Evolutionary conservation across 1,140 invertebrate genomes (phyloP), one percentile per base, ranked within the genome.

Genomic region (Nasonia giraulti): DNA sequence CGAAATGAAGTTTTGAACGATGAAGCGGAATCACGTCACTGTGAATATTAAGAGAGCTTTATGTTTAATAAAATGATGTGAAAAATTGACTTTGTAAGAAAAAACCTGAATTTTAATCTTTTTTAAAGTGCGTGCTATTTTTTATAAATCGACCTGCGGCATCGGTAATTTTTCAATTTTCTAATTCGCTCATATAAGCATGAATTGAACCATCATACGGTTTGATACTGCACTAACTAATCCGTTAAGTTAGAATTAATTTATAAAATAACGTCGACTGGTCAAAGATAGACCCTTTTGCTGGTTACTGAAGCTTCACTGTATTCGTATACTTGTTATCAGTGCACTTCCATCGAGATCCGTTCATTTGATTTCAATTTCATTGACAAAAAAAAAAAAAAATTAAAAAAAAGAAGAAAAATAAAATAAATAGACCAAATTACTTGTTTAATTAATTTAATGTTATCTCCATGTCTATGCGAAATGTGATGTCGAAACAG

Each of bases 251-350:
- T 80, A 81, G 31, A 66, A 62, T 66, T 44, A 84, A 76, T 82
- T 73, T 33, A 82, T 79, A 74, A 81, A 74, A 44, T 50, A 80
- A 80, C 74, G 79, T 74, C 7, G 20, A 71, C 68, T 81, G 79
- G 37, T 82, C 79, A 82, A 79, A 86, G 88, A 89, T 88, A 88
- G 90, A 89, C 90, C 89, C 90, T 90, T 91, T 91, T 90, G 90
- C 87, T 89, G 81, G 68, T 69, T 31, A 71, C 78, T 76, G 40
- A 84, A 88, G 87, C 85, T 85, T 88, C 87, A 89, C 89, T 89
- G 89, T 86, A 87, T 84, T 80, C 55, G 71, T 86, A 82, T 82
- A 77, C 71, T 83, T 86, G 81, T 86, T 86, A 76, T 86, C 62
- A 83, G 50, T 75, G 76, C 82, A 85, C 82, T 83, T 75, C 76